Conservation (phyloP, 2,113 vertebrate genomes). For the Eira barbara region DNA sequence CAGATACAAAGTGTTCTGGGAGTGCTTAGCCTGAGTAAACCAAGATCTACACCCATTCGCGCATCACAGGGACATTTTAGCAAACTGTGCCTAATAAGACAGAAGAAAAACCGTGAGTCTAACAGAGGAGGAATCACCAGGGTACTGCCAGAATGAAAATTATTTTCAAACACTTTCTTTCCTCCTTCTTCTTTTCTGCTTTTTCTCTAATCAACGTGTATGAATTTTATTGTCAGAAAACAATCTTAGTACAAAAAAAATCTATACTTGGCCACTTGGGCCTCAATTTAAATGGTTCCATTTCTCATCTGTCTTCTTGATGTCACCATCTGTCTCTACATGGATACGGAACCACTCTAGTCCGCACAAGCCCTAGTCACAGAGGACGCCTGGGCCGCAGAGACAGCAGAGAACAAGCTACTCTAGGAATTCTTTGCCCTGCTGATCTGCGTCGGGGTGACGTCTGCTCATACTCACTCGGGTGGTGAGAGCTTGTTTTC, state of each 20-base stretch:
- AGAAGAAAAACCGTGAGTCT: rapidly evolving
- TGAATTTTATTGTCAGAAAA: slow-evolving; percentile 11
- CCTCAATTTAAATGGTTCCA: neutral
- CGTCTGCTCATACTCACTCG: neutral
- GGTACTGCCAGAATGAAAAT: neutral
- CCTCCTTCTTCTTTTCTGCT: neutral
- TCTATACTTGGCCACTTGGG: neutral
- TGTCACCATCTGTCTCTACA: neutral
- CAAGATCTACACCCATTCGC: neutral
- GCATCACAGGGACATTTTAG: neutral
- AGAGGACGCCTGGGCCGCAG: neutral
- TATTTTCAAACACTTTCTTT: neutral
- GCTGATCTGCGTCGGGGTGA: neutral
- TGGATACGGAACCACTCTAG: neutral
- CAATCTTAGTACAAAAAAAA: neutral
- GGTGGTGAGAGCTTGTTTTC: neutral
- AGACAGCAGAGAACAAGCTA: neutral
- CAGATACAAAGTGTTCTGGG: neutral
- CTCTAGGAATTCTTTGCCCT: neutral
- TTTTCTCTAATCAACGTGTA: neutral
- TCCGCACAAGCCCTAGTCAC: neutral
- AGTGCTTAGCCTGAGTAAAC: neutral
- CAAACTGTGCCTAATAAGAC: neutral
- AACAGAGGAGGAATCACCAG: neutral
- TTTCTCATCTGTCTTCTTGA: neutral